Percentiles rank a stretch among this genome's conserved stretches.
Conservation (phyloP, 2,113 vertebrate species). For the Psilopsiagon aurifrons region DNA sequence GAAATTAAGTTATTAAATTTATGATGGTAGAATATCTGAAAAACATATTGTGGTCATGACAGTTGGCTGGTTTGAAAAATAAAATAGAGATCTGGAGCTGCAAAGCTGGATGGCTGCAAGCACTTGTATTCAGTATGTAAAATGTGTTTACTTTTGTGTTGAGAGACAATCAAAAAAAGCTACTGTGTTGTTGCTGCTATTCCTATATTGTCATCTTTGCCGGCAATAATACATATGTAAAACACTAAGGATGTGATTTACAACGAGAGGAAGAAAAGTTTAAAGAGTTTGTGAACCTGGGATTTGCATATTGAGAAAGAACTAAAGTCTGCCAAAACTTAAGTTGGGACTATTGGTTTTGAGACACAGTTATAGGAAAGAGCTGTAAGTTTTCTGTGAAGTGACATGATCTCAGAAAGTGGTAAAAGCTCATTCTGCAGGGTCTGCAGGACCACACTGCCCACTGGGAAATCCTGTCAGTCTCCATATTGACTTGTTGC, state of each 20-base stretch:
- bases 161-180: neutral
- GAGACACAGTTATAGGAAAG: neutral
- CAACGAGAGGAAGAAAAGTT: neutral
- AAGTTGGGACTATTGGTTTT: neutral
- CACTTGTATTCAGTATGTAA: neutral
- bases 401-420: neutral
- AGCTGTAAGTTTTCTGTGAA: neutral
- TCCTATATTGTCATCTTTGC: neutral
- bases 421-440: neutral
- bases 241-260: neutral
- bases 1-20: neutral
- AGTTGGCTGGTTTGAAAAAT: neutral
- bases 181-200: neutral
- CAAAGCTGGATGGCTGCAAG: neutral
- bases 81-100: neutral
- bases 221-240: neutral
- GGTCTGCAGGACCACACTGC: neutral
- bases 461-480: rapidly evolving
- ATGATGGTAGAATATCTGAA: neutral
- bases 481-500: neutral
- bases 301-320: neutral
- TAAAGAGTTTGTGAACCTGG: neutral
- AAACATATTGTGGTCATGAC: neutral
- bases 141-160: neutral
- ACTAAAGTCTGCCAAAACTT: neutral